These are phyloP conservation scores for Morpho helenor DNA, from an alignment of 2,888 invertebrate species.

Conservation along the genomic window DNA sequence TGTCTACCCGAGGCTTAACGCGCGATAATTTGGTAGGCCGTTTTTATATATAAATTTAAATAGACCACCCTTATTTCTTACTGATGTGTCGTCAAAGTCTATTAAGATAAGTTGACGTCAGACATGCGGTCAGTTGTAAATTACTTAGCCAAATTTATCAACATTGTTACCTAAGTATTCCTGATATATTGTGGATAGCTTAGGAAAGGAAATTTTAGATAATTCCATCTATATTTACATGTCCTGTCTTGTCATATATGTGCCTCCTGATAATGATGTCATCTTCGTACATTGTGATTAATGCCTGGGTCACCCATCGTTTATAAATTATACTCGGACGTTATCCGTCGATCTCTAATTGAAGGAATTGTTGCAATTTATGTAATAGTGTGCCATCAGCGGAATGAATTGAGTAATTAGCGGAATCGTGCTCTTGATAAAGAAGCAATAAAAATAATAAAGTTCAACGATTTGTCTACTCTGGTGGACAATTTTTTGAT, in stretches of 20 bases:
- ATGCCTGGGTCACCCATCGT: slow-evolving; percentile 44
- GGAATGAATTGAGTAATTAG: slow-evolving; percentile 63
- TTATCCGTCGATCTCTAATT: slow-evolving; percentile 66
- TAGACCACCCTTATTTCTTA: too few relatives aligned
- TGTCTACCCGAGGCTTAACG: too few relatives aligned
- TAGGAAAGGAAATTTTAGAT: too few relatives aligned
- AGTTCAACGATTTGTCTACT: slow-evolving; percentile 24
- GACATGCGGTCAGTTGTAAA: too few relatives aligned
- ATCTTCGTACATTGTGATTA: slow-evolving; percentile 55
- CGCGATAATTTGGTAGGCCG: too few relatives aligned
- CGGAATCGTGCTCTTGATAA: slow-evolving; percentile 27
- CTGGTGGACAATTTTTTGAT: slow-evolving; percentile 18
- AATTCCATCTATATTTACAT: too few relatives aligned
- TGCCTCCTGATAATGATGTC: slow-evolving; percentile 44
- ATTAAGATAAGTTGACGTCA: too few relatives aligned
- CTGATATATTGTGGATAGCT: too few relatives aligned
- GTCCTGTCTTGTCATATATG: slow-evolving; percentile 2
- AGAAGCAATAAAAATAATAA: slow-evolving; percentile 27
- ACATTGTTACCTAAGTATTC: too few relatives aligned
- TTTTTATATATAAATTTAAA: too few relatives aligned
- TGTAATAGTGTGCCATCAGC: slow-evolving; percentile 38
- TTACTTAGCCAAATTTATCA: too few relatives aligned
- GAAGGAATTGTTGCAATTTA: slow-evolving; percentile 62
- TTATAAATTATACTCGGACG: slow-evolving; percentile 48
- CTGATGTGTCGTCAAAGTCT: too few relatives aligned